Evolutionary conservation across 2,113 vertebrate genomes (phyloP), one percentile per base, ranked within the genome.

Genomic region (Erinaceus europaeus): DNA sequence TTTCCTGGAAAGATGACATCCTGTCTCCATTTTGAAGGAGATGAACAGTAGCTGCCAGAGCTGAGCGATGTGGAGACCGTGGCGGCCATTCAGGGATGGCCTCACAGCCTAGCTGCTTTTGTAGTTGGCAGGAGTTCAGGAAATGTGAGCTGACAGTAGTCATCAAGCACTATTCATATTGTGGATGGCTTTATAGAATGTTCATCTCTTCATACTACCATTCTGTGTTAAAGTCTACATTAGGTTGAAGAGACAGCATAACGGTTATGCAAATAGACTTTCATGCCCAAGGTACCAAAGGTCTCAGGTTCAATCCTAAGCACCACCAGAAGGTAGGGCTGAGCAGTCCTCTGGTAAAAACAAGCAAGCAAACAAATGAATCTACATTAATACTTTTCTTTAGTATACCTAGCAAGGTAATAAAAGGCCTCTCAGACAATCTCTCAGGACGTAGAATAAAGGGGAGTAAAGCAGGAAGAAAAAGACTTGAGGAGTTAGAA

Each of bases 21-120:
- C 40, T 59, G 18, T 38, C 50, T 42, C 48, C 14, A 29, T n/a
- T 23, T n/a, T 12, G 48, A n/a, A 42, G 27, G 20, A 32, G 17
- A 4, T 10, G 55, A 23, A 10, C 15, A 20, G 48, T 44, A 36
- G 3, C 20, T 34, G 12, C 48, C 55, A 55, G 38, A 74, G n/a
- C n/a, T n/a, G n/a, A n/a, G n/a, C n/a, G n/a, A n/a, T n/a, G 2
- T 1, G 18, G 9, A 23, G 64, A 4, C 17, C 34, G 9, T 0
- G 11, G 42, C 40, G 27, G 6, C 6, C 12, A 59, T 29, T n/a
- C 57, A 5, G 4, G 38, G 52, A n/a, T n/a, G 38, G 40, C 25
- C 27, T 7, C 18, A 3, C 27, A 34, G 12, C 6, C 1, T 5
- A 18, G 17, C 14, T n/a, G 68, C 23, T 50, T 11, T 53, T 13